Base-by-base conservation (phyloP, 2,113 vertebrate species). In the Aspidoscelis tigris region DNA sequence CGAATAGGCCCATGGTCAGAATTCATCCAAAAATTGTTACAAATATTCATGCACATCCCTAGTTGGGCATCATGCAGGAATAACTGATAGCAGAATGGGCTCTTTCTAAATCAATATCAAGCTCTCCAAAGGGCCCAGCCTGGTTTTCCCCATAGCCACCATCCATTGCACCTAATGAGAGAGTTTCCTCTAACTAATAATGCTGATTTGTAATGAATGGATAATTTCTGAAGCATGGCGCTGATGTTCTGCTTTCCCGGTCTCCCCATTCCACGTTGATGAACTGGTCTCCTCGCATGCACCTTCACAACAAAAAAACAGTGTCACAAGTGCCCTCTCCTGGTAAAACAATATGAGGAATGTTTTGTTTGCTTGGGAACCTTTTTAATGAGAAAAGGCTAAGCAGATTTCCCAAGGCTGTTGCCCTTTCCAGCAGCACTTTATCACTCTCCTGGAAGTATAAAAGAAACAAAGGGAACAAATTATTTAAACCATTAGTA, bases 251-350 rank as follows among this genome's bases (percentile, higher is more conserved):
- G 61, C 5, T 58, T 41, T 70, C 20, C 22, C 12, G 43, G 44
- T 58, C 20, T 10, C 80, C 39, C 33, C 1, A 58, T 24, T 26
- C 50, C 21, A 74, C 21, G 77, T 26, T n/a, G 24, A 41, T 74
- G 20, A 11, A 11, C 39, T 21, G 18, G 12, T 82, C 21, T 73
- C 8, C 24, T 18, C 3, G 44, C n/a, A 47, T n/a, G 55, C 21
- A 64, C n/a, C 4, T 7, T 75, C 20, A 43, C 26, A 83, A 47
- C 33, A 33, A 7, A 55, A 68, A 73, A 10, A n/a, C 7, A 91
- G 78, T 73, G n/a, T 14, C 83, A 86, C 73, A 83, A 89, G 80
- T 88, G 88, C 87, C 92, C 92, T 93, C 92, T 88, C 47, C 75
- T 90, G 92, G 90, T 70, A 43, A 69, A 33, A 85, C 58, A 18